Evolutionary conservation across 2,797 vertebrate species (phyloP).

Genomic region (Sebastes trivittatus): DNA sequence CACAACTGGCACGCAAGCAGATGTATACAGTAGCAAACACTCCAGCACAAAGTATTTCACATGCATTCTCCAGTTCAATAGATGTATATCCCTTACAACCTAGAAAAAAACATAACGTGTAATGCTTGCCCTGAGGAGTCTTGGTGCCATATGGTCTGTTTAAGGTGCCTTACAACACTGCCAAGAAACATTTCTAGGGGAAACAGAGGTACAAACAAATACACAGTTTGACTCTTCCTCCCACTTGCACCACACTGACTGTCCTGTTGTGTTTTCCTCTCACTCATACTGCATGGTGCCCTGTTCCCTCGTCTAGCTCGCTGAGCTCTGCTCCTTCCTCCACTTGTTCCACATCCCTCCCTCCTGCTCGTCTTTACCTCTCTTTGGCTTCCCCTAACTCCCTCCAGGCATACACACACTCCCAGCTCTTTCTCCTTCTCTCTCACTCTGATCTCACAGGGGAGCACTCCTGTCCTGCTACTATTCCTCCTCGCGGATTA

Average conservation of each 20-base stretch:
- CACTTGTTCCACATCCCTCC: conserved; percentile 32
- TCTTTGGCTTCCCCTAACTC: conserved; percentile 50
- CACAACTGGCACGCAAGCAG: not conserved
- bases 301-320: conserved; percentile 3
- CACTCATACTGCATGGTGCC: not conserved
- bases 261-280: conserved; percentile 17
- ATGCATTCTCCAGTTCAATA: not conserved
- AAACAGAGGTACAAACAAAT: conserved; percentile 29
- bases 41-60: not conserved
- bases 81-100: not conserved
- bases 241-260: not conserved
- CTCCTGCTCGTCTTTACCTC: conserved; percentile 37
- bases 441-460: conserved; percentile 66
- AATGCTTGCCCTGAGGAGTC: conserved; percentile 6
- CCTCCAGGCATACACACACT: conserved; percentile 59
- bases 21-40: not conserved
- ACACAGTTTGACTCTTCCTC: conserved; percentile 10
- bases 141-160: conserved; percentile 33
- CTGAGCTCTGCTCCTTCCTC: conserved; percentile 32
- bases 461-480: conserved; percentile 66
- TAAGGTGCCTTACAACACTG: conserved; percentile 28
- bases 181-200: conserved; percentile 29
- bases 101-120: not conserved
- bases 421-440: conserved; percentile 41
- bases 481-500: conserved; percentile 43